A percentile compares a stretch with the other conserved stretches of the same genome.
Conservation (phyloP, 2,113 vertebrate species). For the Formicarius rufipectus region DNA sequence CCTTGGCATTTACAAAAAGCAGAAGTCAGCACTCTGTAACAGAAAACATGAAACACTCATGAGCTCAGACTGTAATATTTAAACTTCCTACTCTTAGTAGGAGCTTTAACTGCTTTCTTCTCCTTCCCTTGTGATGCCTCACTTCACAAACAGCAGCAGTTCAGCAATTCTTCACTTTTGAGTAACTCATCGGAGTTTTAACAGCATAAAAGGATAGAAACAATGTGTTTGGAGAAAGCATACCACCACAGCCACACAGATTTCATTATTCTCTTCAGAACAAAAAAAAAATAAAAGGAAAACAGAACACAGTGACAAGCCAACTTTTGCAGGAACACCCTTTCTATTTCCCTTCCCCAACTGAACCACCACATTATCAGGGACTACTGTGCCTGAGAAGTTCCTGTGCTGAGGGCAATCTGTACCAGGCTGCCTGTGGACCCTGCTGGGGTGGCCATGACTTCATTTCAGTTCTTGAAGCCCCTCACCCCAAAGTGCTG, state of each 20-base stretch:
- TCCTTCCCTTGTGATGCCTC: background rate
- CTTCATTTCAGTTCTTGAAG: background rate
- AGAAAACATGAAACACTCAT: background rate
- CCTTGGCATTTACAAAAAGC: background rate
- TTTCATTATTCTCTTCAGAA: background rate
- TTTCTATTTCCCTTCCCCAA: background rate
- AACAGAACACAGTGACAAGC: background rate
- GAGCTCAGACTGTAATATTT: background rate
- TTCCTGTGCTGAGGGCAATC: background rate
- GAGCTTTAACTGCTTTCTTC: background rate
- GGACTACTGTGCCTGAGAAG: background rate
- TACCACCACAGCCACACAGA: background rate
- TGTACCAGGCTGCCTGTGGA: background rate
- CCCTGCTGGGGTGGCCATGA: background rate
- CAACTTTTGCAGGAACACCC: background rate
- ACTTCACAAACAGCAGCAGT: background rate
- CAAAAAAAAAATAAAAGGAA: background rate
- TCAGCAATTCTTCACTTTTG: background rate
- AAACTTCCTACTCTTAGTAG: background rate
- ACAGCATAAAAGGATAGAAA: background rate
- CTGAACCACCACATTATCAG: accelerated
- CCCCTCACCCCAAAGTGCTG: background rate
- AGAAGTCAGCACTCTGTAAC: background rate
- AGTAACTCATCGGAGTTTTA: background rate
- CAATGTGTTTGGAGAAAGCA: background rate